Evolutionary conservation across 2,113 vertebrate genomes (phyloP), one percentile per base, ranked within the genome.

Genomic region (Morphnarchus princeps): DNA sequence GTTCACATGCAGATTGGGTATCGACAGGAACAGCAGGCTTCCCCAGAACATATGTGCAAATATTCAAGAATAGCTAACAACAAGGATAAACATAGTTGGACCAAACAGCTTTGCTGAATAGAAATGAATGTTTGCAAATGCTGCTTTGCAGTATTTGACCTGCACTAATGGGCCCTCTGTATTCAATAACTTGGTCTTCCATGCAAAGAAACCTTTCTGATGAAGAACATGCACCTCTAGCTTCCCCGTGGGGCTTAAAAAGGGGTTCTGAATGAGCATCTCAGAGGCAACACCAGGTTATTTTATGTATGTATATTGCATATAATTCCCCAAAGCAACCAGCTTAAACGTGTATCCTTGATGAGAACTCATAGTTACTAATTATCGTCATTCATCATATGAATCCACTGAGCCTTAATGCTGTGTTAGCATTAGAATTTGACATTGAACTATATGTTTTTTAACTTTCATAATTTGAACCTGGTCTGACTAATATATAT

Each of bases 41-140:
- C 90, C 93, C 90, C 93, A 93, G 87, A 97, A 96, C 96, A 96
- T 95, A 94, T 97, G 96, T 88, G 92, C 92, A 93, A 95, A 96
- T 95, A 95, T 82, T 95, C 93, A 90, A 97, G 96, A 96, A 94
- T 82, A 95, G 92, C 90, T 96, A 96, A 95, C 89, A 82, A 54
- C 93, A 96, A 96, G 92, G 74, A 96, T 94, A 96, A 97, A 95
- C 87, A 87, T 61, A 85, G 87, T 61, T 66, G 85, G 87, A 72
- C 78, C 31, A 80, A 87, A 80, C 36, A 80, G 84, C 90, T 82
- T 36, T 58, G 28, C 82, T 66, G 74, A 82, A 88, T 61, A 86
- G 52, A 85, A 82, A 58, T 9, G 54, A 93, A 72, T n/a, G 32
- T 77, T 93, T 90, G 90, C 49, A 87, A 92, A 82, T 49, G 78